Conservation (phyloP, 2,797 vertebrate genomes). For the Ceyx erithaca region DNA sequence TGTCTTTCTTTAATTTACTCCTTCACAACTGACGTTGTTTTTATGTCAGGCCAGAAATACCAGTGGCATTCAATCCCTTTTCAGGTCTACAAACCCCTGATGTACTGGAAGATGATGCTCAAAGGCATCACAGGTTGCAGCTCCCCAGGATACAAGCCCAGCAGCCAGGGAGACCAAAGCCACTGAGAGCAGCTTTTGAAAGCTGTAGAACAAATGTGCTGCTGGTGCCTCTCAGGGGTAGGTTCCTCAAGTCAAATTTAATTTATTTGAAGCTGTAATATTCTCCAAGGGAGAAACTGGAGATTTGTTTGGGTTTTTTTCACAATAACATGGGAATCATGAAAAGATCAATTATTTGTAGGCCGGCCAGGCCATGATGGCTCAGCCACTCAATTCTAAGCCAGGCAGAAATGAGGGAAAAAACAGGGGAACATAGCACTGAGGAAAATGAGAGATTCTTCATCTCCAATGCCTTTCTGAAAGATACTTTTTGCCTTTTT, state of each 20-base stretch:
- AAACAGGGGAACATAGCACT: background rate
- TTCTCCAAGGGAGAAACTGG: background rate
- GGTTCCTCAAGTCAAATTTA: background rate
- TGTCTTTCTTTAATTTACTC: background rate
- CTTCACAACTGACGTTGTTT: background rate
- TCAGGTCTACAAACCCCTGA: background rate
- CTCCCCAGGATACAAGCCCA: background rate
- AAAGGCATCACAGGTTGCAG: background rate
- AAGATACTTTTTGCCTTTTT: background rate
- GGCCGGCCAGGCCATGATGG: background rate
- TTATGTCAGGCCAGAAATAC: background rate
- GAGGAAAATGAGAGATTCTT: background rate
- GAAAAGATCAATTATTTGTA: background rate
- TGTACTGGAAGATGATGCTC: accelerated
- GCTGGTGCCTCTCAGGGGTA: background rate
- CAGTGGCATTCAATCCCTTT: background rate
- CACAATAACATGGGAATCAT: accelerated
- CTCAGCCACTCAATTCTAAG: accelerated
- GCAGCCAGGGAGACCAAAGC: background rate
- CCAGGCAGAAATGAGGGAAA: background rate
- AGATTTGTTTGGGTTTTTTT: background rate
- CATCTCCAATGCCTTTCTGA: background rate
- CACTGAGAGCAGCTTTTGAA: accelerated
- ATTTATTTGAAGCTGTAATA: background rate
- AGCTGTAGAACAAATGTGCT: background rate